These are phyloP conservation scores for Chascanopsetta lugubris DNA, from an alignment of 2,113 vertebrate species.

Conservation along the genomic window DNA sequence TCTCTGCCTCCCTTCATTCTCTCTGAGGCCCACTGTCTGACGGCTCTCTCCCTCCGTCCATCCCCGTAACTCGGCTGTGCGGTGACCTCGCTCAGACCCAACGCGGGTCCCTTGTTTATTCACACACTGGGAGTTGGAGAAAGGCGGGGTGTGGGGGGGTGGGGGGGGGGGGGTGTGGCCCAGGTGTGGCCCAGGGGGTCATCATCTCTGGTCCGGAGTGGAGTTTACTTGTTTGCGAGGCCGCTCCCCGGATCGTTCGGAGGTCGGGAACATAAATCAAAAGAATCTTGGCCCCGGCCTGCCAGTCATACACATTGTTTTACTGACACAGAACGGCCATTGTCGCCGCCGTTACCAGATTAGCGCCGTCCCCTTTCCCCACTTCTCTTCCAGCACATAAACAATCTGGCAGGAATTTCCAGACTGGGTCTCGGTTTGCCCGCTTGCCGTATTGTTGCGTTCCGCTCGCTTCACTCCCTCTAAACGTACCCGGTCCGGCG, in stretches of 20 bases:
- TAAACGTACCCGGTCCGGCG: slow-evolving; percentile 59
- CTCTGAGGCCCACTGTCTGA: slow-evolving; percentile 43
- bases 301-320: slow-evolving; percentile 50
- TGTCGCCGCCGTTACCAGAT: slow-evolving; percentile 61
- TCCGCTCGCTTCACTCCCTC: slow-evolving; percentile 56
- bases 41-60: slow-evolving; percentile 37
- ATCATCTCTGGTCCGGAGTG: slow-evolving; percentile 41
- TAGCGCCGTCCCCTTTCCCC: slow-evolving; percentile 42
- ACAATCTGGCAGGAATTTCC: slow-evolving; percentile 72
- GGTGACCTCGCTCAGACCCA: slow-evolving; percentile 59
- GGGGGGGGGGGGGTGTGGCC: too few relatives aligned
- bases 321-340: slow-evolving; percentile 59
- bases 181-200: too few relatives aligned
- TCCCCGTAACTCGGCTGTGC: slow-evolving; percentile 54
- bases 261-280: slow-evolving; percentile 57
- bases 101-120: slow-evolving; percentile 63
- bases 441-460: slow-evolving; percentile 38
- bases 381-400: slow-evolving; percentile 52
- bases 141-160: not conserved
- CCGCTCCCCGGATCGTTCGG: slow-evolving; percentile 37
- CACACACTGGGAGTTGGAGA: slow-evolving; percentile 17
- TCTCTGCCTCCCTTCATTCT: slow-evolving; percentile 17
- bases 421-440: slow-evolving; percentile 34
- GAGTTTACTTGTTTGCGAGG: slow-evolving; percentile 45
- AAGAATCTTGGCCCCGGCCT: slow-evolving; percentile 35